Evolutionary conservation across 1,140 invertebrate species (phyloP).

Genomic region (Pararge aegeria): DNA sequence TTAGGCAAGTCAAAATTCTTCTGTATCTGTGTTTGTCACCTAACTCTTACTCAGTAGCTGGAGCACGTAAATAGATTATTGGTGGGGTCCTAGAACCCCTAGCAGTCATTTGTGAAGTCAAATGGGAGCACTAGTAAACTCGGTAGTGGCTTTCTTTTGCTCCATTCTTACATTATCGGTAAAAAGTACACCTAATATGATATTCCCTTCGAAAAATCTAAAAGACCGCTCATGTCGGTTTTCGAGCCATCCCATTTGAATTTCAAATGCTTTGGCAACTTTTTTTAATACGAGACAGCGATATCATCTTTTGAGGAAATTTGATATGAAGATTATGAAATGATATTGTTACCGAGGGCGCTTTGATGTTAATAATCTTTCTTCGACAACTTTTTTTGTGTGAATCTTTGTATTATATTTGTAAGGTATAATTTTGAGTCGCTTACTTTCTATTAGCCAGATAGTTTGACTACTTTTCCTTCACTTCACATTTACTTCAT

Average conservation of each 20-base stretch:
- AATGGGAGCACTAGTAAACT: too few species aligned
- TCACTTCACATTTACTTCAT: too few species aligned
- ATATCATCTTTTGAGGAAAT: slow-evolving; percentile 3
- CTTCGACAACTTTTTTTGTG: not conserved
- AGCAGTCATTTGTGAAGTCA: not conserved
- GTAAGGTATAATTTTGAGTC: too few species aligned
- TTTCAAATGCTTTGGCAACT: slow-evolving; percentile 9
- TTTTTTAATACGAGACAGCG: slow-evolving; percentile 6
- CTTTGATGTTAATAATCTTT: not conserved
- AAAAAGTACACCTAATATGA: not conserved
- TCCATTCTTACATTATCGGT: not conserved
- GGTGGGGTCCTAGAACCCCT: too few species aligned
- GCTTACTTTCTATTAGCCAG: too few species aligned
- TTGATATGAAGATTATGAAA: slow-evolving; percentile 8
- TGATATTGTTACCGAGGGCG: not conserved
- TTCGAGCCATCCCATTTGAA: slow-evolving; percentile 10
- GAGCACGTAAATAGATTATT: too few species aligned
- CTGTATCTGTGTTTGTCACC: too few species aligned
- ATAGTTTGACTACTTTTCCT: too few species aligned
- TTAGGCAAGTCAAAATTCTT: too few species aligned
- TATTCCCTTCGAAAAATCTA: not conserved
- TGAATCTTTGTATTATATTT: not conserved
- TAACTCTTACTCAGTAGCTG: too few species aligned
- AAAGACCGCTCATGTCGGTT: slow-evolving; percentile 4
- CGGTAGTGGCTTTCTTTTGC: too few species aligned